These are phyloP conservation scores for Apogon talboti DNA, from an alignment of 2,797 vertebrate species.

Conservation along the genomic window DNA sequence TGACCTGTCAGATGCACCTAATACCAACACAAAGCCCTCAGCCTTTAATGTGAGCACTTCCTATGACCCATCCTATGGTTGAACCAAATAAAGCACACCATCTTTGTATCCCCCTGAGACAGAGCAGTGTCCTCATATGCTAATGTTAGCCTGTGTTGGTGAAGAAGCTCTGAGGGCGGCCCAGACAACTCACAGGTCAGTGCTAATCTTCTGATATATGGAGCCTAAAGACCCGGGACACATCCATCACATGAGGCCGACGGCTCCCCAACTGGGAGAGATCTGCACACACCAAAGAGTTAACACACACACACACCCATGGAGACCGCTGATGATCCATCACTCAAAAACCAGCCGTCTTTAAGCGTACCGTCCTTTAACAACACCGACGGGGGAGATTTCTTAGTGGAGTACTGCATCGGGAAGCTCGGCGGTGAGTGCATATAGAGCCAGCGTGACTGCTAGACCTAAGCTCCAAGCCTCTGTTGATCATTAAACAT, in stretches of 20 bases:
- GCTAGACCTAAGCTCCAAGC: slow-evolving; percentile 63
- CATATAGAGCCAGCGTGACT: slow-evolving; percentile 62
- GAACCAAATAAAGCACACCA: slow-evolving; percentile 80
- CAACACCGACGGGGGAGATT: slow-evolving; percentile 55
- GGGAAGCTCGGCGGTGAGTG: slow-evolving; percentile 37
- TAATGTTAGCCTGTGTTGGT: slow-evolving; percentile 73
- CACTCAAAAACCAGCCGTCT: slow-evolving; percentile 74
- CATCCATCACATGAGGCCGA: slow-evolving; percentile 81
- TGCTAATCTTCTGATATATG: slow-evolving; percentile 87
- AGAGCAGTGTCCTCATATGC: slow-evolving; percentile 77
- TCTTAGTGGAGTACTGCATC: slow-evolving; percentile 37
- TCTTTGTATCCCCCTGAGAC: slow-evolving; percentile 76
- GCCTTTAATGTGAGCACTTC: slow-evolving; percentile 78
- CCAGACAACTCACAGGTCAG: slow-evolving; percentile 82
- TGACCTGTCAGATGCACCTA: slow-evolving; percentile 76
- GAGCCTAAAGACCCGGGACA: slow-evolving; percentile 77
- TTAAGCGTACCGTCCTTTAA: slow-evolving; percentile 56
- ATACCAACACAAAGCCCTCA: slow-evolving; percentile 68
- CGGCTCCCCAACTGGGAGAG: slow-evolving; percentile 72
- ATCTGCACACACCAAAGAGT: slow-evolving; percentile 76
- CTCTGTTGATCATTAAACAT: slow-evolving; percentile 83
- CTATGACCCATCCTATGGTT: slow-evolving; percentile 67
- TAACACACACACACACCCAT: slow-evolving; percentile 72
- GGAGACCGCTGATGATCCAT: slow-evolving; percentile 81
- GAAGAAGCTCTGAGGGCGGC: slow-evolving; percentile 76